Percentiles rank a stretch among this genome's conserved stretches.
These are phyloP conservation scores for Lagria hirta DNA, from an alignment of 2,888 invertebrate genomes.

Conservation along the genomic window DNA sequence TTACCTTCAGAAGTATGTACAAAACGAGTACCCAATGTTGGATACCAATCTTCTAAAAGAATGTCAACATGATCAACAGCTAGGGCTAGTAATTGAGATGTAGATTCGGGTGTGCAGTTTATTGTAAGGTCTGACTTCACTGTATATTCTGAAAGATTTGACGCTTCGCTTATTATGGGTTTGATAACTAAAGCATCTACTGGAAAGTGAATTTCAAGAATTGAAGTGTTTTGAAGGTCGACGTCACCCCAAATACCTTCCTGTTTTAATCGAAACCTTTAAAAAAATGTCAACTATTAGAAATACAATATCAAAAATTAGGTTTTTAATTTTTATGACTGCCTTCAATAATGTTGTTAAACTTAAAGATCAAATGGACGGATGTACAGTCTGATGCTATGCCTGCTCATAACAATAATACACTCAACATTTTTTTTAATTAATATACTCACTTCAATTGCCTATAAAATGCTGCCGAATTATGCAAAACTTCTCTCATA, in stretches of 20 bases:
- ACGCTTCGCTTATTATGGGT: slow-evolving; percentile 49
- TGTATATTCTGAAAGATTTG: slow-evolving; percentile 39
- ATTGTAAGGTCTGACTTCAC: slow-evolving; percentile 60
- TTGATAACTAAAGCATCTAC: slow-evolving; percentile 65
- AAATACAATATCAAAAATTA: too few relatives aligned
- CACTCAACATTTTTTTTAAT: too few relatives aligned
- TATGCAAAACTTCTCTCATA: slow-evolving; percentile 73
- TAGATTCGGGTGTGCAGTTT: slow-evolving; percentile 77
- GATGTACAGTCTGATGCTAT: too few relatives aligned
- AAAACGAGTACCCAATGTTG: slow-evolving; percentile 92
- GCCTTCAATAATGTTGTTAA: too few relatives aligned
- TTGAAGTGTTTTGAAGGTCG: slow-evolving; percentile 76
- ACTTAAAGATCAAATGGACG: too few relatives aligned
- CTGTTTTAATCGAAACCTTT: slow-evolving; percentile 72
- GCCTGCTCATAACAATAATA: too few relatives aligned
- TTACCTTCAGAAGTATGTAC: slow-evolving; percentile 97
- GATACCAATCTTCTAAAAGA: slow-evolving; percentile 97
- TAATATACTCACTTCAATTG: slow-evolving; percentile 47
- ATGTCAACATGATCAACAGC: slow-evolving; percentile 96
- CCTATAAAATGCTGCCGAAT: slow-evolving; percentile 57
- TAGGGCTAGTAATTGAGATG: slow-evolving; percentile 81
- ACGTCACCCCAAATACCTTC: slow-evolving; percentile 87
- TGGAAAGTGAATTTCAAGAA: slow-evolving; percentile 84
- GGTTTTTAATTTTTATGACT: too few relatives aligned
- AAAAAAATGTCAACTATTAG: slow-evolving; percentile 25